Percentiles rank a stretch among this genome's conserved stretches.
These are phyloP conservation scores for Ethmia dodecea DNA, from an alignment of 2,888 invertebrate genomes.

Conservation along the genomic window DNA sequence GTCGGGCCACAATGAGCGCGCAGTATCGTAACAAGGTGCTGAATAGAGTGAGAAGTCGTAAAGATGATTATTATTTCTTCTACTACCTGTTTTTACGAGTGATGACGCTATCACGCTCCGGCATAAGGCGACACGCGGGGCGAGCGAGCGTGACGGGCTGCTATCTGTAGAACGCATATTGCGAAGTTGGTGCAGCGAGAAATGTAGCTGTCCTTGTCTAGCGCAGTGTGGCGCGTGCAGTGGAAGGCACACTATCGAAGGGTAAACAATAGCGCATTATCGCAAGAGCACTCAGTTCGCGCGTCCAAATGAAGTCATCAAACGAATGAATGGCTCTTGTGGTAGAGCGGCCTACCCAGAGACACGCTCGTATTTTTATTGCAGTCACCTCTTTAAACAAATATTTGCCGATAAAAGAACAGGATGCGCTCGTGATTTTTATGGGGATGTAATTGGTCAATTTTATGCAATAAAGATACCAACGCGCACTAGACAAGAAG, in stretches of 20 bases:
- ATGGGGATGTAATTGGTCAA: constrained; percentile 30
- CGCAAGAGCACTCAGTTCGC: constrained; percentile 68
- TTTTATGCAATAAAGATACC: constrained; percentile 29
- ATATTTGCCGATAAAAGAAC: constrained; percentile 56
- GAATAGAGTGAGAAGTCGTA: constrained; percentile 80
- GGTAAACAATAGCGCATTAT: constrained; percentile 78
- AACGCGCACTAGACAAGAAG: constrained; percentile 21
- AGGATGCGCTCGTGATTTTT: constrained; percentile 32
- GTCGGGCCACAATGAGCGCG: constrained; percentile 74
- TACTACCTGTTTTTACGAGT: constrained; percentile 78
- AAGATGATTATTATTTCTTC: constrained; percentile 80
- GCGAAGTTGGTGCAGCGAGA: constrained; percentile 38
- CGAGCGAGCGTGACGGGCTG: constrained; percentile 50
- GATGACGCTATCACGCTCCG: constrained; percentile 52
- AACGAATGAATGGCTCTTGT: constrained; percentile 68
- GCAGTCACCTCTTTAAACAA: constrained; percentile 65
- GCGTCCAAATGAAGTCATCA: constrained; percentile 76
- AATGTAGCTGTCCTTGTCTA: constrained; percentile 51
- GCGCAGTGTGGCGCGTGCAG: constrained; percentile 68
- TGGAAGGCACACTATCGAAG: constrained; percentile 72
- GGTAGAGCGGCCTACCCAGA: constrained; percentile 58
- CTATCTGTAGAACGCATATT: constrained; percentile 46
- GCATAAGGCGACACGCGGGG: constrained; percentile 25
- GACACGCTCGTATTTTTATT: constrained; percentile 72
- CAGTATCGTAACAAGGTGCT: constrained; percentile 78